Evolutionary conservation across 2,113 vertebrate genomes (phyloP).

Genomic region (Sapajus apella): DNA sequence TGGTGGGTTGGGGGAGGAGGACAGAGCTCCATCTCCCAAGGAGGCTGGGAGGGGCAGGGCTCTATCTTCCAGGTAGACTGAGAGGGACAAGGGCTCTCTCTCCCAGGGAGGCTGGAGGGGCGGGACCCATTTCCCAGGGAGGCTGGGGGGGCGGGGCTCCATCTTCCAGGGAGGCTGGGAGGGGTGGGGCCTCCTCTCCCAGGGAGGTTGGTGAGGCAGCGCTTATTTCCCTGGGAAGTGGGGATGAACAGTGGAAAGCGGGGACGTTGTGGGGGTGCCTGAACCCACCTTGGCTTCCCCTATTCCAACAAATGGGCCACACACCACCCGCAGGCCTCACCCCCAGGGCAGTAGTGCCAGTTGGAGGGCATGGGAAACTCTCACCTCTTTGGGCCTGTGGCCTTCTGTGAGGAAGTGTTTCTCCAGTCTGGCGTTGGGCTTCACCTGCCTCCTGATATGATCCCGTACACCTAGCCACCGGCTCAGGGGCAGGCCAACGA

Average conservation of each 20-base stretch:
- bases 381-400: conserved; percentile 54
- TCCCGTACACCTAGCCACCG: conserved; percentile 55
- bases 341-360: not conserved
- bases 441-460: not conserved
- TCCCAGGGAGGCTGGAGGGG: too few relatives aligned
- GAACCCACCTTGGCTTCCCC: not conserved
- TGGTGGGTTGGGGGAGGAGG: not conserved
- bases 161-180: not conserved
- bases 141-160: not conserved
- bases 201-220: too few relatives aligned
- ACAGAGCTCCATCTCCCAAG: not conserved
- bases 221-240: not conserved
- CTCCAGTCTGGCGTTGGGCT: conserved; percentile 60
- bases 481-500: conserved; percentile 45
- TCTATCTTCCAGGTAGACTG: too few relatives aligned
- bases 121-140: too few relatives aligned
- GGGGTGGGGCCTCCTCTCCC: not conserved
- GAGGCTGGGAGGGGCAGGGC: too few relatives aligned
- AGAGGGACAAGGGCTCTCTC: too few relatives aligned
- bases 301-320: not conserved
- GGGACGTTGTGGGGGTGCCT: not conserved
- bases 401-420: conserved; percentile 39
- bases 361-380: accelerated
- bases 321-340: not conserved
- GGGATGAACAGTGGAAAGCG: not conserved